Conservation (phyloP, 2,888 invertebrate species). For the Drosophila diplacantha region DNA sequence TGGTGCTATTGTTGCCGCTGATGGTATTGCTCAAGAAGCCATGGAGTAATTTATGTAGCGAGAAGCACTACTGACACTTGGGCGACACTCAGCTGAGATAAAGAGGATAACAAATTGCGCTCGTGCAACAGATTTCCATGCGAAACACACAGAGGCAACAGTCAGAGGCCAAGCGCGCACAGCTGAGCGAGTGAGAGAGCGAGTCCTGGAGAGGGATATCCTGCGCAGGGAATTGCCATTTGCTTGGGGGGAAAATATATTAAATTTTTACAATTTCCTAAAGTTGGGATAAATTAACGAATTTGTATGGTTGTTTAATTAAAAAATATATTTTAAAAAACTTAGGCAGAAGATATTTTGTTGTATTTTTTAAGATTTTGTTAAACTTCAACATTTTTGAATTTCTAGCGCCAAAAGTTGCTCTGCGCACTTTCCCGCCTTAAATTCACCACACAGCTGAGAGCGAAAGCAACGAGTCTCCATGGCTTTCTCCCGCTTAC, state of each 20-base stretch:
- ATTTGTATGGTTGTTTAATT: fast-evolving
- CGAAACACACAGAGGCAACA: constrained; percentile 41
- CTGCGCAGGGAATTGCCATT: constrained; percentile 50
- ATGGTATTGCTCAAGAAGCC: constrained; percentile 51
- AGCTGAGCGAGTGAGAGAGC: constrained; percentile 50
- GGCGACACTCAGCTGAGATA: constrained; percentile 72
- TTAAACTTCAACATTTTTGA: neutral
- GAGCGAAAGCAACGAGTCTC: constrained; percentile 53
- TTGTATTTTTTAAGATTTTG: neutral
- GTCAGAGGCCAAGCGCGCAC: constrained; percentile 10
- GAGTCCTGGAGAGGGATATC: constrained; percentile 19
- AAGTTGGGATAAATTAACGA: fast-evolving
- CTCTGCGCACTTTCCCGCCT: constrained; percentile 54
- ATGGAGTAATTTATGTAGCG: constrained; percentile 67
- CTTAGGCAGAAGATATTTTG: too few species aligned
- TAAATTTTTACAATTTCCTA: too few species aligned
- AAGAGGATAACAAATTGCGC: constrained; percentile 72
- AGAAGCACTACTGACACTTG: constrained; percentile 65
- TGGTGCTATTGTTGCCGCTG: constrained; percentile 28
- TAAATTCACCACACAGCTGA: constrained; percentile 52
- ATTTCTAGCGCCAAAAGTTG: constrained; percentile 22
- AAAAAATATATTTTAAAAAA: neutral
- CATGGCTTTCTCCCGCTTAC: constrained; percentile 10
- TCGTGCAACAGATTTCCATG: constrained; percentile 71
- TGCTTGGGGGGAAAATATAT: neutral